A percentile compares a stretch with the other conserved stretches of the same genome.
phyloP scores from a whole-genome alignment of 2,888 invertebrate genomes.

The Dioctria linearis region DNA sequence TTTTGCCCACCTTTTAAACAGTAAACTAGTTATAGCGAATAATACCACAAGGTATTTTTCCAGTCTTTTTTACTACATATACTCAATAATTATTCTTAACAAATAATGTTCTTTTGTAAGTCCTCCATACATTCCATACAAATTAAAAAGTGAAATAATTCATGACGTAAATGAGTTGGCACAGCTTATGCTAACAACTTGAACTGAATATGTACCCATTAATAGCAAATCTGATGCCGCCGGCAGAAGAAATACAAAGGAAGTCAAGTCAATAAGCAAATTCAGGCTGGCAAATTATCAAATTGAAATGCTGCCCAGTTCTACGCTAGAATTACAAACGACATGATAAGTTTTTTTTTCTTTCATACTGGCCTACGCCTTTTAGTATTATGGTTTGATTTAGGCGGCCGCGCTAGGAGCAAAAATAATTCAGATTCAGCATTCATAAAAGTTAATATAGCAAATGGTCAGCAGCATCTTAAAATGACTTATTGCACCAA shows the following conservation, averaged over 20 bases:
- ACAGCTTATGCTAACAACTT: slow-evolving; percentile 24
- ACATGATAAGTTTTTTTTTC: neutral
- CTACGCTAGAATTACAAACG: neutral
- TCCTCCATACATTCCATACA: too few species aligned
- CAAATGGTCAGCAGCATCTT: too few species aligned
- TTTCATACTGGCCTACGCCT: slow-evolving; percentile 15
- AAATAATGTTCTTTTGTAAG: too few species aligned
- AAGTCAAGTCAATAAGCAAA: slow-evolving; percentile 21
- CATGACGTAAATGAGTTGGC: slow-evolving; percentile 7
- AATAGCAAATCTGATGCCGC: neutral
- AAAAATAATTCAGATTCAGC: neutral
- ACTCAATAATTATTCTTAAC: too few species aligned
- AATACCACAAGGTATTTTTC: too few species aligned
- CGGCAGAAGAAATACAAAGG: neutral
- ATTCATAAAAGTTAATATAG: too few species aligned
- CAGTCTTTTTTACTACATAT: too few species aligned
- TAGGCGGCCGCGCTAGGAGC: slow-evolving; percentile 4
- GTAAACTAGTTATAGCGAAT: too few species aligned
- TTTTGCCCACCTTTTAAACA: too few species aligned
- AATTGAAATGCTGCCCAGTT: slow-evolving; percentile 39
- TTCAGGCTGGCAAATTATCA: slow-evolving; percentile 37
- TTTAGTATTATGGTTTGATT: slow-evolving; percentile 27
- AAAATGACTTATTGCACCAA: too few species aligned
- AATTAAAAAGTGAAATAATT: neutral
- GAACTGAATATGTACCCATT: neutral